A percentile compares a stretch with the other conserved stretches of the same genome.
phyloP scores from a whole-genome alignment of 2,797 vertebrate species.

The Protosalanx chinensis region DNA sequence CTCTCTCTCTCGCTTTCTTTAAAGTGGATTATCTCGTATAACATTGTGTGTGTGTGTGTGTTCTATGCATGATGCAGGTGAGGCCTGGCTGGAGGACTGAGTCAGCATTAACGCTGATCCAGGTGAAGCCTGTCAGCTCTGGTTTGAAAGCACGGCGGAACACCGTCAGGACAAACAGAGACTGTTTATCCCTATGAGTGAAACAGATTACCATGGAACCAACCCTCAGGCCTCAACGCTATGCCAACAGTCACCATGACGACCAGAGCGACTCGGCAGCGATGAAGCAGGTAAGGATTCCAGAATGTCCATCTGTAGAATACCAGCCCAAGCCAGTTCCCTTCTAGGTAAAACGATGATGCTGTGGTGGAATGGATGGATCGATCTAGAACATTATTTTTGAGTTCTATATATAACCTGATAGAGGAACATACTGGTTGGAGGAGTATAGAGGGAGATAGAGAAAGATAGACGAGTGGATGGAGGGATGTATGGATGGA shows the following conservation, averaged over 20 bases:
- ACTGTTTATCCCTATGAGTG: neutral
- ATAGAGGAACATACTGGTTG: neutral
- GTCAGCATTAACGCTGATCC: no score
- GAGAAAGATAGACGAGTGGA: neutral
- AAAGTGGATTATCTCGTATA: neutral
- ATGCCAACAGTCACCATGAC: neutral
- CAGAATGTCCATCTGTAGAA: no score
- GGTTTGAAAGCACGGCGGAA: no score
- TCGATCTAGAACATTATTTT: neutral
- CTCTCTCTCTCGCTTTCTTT: neutral
- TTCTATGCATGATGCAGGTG: neutral
- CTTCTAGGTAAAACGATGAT: neutral
- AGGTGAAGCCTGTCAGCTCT: no score
- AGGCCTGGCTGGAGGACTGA: no score
- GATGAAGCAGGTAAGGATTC: neutral
- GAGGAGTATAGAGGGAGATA: no score
- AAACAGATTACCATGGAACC: neutral
- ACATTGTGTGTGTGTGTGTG: neutral
- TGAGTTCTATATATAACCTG: neutral
- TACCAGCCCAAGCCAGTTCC: no score
- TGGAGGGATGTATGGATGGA: neutral
- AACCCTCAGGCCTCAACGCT: neutral
- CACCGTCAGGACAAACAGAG: no score
- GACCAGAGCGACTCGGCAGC: neutral
- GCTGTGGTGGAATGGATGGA: neutral